Evolutionary conservation across 2,888 invertebrate species (phyloP), one percentile per base, ranked within the genome.

Genomic region (Drosophila anceps): DNA sequence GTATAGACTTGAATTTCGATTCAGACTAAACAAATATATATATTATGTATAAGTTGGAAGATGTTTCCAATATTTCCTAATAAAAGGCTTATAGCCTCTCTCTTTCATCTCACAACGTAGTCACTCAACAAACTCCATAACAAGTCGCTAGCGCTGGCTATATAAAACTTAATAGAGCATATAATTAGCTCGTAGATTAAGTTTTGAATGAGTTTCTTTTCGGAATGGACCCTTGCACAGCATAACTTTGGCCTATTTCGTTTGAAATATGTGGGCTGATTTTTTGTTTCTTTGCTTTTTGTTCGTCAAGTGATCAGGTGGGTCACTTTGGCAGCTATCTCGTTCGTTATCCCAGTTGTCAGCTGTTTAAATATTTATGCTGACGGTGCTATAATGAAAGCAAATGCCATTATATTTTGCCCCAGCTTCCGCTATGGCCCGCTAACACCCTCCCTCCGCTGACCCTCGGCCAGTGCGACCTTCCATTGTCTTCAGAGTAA

Each of bases 351-450:
- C 82, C 77, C 76, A 69, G 62, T 79, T 82, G 79, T 76, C 74
- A 84, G 86, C 80, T 84, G 87, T 69, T 87, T 84, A 84, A 86
- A 86, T 88, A 86, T 88, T 88, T 81, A 88, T 86, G 79, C 84
- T 74, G 62, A 64, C 73, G 69, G 70, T 76, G 82, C 78, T 79
- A 73, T 82, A 87, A 87, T 81, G 81, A 87, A 79, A 79, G 81
- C 73, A 88, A 83, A 85, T 79, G 83, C 85, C 81, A 85, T 85
- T 88, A 88, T 55, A 65, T 37, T 72, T 44, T 41, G 24, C 31
- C 43, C 10, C 18, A 48, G 37, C 54, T 51, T 63, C 62, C 35
- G 29, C 55, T 35, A 20, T 29, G 35, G 54, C 27, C 18, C 4
- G 27, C 35, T 51, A 37, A 4, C 35, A 15, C 20, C 9, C 9